These are phyloP conservation scores for Drosophila acutilabella DNA, from an alignment of 2,888 invertebrate genomes.

Conservation along the genomic window DNA sequence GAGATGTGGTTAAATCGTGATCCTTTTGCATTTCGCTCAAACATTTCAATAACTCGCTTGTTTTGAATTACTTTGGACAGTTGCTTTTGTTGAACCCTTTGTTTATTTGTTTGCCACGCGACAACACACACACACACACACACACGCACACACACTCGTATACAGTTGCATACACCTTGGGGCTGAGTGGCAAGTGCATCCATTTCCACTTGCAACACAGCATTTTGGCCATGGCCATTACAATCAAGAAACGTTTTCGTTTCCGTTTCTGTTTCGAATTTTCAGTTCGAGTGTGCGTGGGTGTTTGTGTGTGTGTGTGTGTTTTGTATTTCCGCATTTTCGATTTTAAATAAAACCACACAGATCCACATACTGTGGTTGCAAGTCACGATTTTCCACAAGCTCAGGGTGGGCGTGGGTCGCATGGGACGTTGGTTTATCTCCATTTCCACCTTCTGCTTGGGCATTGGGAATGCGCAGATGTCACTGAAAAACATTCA, in stretches of 20 bases:
- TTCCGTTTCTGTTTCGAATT: slow-evolving; percentile 6
- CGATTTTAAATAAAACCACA: slow-evolving; percentile 81
- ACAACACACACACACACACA: slow-evolving; percentile 31
- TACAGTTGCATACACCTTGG: slow-evolving; percentile 67
- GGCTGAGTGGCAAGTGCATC: slow-evolving; percentile 72
- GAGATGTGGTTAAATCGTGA: slow-evolving; percentile 33
- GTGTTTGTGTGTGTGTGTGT: slow-evolving; percentile 35
- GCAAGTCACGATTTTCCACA: slow-evolving; percentile 61
- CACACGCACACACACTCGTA: slow-evolving; percentile 9
- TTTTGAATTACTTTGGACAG: slow-evolving; percentile 79
- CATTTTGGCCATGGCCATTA: slow-evolving; percentile 31
- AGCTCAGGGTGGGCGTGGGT: neutral
- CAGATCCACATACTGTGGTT: slow-evolving; percentile 28
- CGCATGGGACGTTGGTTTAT: neutral
- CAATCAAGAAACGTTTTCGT: slow-evolving; percentile 59
- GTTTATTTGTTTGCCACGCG: slow-evolving; percentile 69
- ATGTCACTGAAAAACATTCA: slow-evolving; percentile 69
- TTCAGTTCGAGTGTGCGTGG: slow-evolving; percentile 41
- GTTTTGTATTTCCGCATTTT: slow-evolving; percentile 68
- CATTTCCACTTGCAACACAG: slow-evolving; percentile 27
- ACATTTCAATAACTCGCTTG: slow-evolving; percentile 60
- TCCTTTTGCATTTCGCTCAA: slow-evolving; percentile 46
- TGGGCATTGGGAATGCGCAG: slow-evolving; percentile 71
- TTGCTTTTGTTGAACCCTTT: slow-evolving; percentile 78
- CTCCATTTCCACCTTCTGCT: slow-evolving; percentile 24